These are phyloP conservation scores for Betta splendens DNA, from an alignment of 2,797 vertebrate species.

Conservation along the genomic window DNA sequence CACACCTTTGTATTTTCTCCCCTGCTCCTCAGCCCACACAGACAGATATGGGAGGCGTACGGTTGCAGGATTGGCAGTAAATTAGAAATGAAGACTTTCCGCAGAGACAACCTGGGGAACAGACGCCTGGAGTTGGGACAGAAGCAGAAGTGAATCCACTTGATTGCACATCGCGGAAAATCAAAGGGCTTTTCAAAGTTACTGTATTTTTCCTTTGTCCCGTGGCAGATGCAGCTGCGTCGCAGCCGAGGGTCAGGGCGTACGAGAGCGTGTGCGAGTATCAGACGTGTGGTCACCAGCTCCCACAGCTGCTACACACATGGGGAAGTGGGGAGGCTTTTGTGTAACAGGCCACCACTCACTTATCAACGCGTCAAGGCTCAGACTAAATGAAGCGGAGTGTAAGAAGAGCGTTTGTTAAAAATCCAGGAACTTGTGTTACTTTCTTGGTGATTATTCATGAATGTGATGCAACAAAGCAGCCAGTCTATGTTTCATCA, in stretches of 20 bases:
- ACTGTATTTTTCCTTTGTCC: constrained; percentile 5
- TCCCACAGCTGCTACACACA: constrained; percentile 75
- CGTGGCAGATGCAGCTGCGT: constrained; percentile 58
- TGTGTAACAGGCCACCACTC: constrained; percentile 42
- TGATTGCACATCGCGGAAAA: constrained; percentile 51
- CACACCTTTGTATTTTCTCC: constrained; percentile 45
- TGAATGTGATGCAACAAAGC: constrained; percentile 16
- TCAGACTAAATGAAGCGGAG: constrained; percentile 28
- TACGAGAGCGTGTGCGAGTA: constrained; percentile 9
- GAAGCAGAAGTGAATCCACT: constrained; percentile 37
- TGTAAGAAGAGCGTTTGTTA: background rate
- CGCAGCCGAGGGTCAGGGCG: constrained; percentile 48
- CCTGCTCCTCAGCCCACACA: constrained; percentile 20
- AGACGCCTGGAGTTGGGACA: constrained; percentile 35
- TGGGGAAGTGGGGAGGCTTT: constrained; percentile 65
- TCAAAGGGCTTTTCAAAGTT: constrained; percentile 43
- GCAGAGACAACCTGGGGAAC: constrained; percentile 40
- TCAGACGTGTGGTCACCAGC: constrained; percentile 47
- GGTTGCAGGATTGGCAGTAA: constrained; percentile 50
- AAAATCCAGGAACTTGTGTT: constrained; percentile 8
- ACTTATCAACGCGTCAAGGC: constrained; percentile 61
- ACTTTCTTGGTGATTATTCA: constrained; percentile 21
- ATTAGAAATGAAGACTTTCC: constrained; percentile 15
- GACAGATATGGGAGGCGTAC: constrained; percentile 30
- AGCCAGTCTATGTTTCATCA: constrained; percentile 6